Evolutionary conservation across 2,113 vertebrate species (phyloP), one percentile per base, ranked within the genome.

Genomic region (Gavialis gangeticus): DNA sequence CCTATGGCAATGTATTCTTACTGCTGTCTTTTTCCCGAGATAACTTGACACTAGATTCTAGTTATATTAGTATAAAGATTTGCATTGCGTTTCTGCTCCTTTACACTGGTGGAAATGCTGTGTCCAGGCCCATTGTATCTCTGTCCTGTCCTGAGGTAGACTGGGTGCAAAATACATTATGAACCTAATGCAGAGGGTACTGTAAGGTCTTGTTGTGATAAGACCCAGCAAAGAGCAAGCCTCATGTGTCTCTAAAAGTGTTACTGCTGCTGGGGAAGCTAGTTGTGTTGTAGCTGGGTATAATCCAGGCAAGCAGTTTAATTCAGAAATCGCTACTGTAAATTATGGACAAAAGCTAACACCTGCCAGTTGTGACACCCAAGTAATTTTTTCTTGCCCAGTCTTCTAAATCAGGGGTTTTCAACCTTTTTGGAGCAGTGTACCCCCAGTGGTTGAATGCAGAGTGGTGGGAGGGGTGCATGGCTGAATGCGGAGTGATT

Each of bases 161-260:
- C 18, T 57, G 75, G 66, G n/a, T 81, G 46, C 46, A 63, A 0
- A 1, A 0, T 30, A 84, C 1, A 0, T 62, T 76, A 62, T 58
- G 22, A 46, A 5, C 6, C 4, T 75, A 59, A 79, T 67, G 2
- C 21, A 1, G 25, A 14, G 67, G 3, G 16, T 91, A 79, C 58
- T 13, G 1, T 0, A 1, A 6, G 79, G 5, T 82, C 7, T 59
- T 34, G 1, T 0, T 27, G 0, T 2, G n/a, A 24, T 30, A 69
- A 4, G 56, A 21, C n/a, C 15, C 18, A 73, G 56, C 12, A 0
- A 19, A 6, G 0, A 3, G 46, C 60, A 19, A 60, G 71, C 37
- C 83, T 34, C 37, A 7, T 73, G 11, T 73, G 10, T 69, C 30
- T 27, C 6, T 14, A 28, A 2, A 84, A 59, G 1, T 0, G 0